phyloP scores from a whole-genome alignment of 2,888 invertebrate species.

The Oxystoma pomonae region DNA sequence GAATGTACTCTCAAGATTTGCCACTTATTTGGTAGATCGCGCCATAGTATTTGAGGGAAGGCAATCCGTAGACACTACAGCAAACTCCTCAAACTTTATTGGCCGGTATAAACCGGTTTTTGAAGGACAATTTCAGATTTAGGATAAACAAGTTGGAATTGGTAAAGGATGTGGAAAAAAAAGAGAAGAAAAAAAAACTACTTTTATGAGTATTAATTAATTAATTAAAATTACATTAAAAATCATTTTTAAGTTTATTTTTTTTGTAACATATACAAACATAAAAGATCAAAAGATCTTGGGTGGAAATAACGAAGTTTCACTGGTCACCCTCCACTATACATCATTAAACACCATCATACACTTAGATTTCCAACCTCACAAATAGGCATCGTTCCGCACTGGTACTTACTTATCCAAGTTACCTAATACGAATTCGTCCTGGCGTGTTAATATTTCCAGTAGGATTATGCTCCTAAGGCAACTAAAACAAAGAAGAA shows the following conservation, averaged over 20 bases:
- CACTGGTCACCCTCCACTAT: too few relatives aligned
- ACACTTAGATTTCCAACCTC: too few relatives aligned
- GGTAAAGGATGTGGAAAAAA: slow-evolving; percentile 97
- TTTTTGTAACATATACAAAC: slow-evolving; percentile 4
- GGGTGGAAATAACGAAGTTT: too few relatives aligned
- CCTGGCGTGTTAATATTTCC: too few relatives aligned
- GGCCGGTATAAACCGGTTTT: slow-evolving; percentile 97
- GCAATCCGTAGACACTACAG: slow-evolving; percentile 85
- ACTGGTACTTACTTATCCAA: too few relatives aligned
- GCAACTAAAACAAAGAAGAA: too few relatives aligned
- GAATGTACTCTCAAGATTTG: too few relatives aligned
- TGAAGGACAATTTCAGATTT: slow-evolving; percentile 97
- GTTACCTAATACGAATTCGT: too few relatives aligned
- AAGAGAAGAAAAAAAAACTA: slow-evolving; percentile 97
- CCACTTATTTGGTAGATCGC: slow-evolving; percentile 96
- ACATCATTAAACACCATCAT: too few relatives aligned
- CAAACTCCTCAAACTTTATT: slow-evolving; percentile 90
- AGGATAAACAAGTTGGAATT: slow-evolving; percentile 96
- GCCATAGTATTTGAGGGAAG: slow-evolving; percentile 97
- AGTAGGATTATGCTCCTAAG: too few relatives aligned
- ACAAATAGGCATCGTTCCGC: too few relatives aligned
- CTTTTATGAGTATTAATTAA: slow-evolving; percentile 89
- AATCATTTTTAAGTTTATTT: slow-evolving; percentile 72
- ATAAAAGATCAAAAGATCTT: too few relatives aligned
- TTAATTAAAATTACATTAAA: slow-evolving; percentile 1